Percentiles rank a stretch among this genome's conserved stretches.
Evolutionary conservation across 2,888 invertebrate species (phyloP).

Genomic region (Sipha maydis): DNA sequence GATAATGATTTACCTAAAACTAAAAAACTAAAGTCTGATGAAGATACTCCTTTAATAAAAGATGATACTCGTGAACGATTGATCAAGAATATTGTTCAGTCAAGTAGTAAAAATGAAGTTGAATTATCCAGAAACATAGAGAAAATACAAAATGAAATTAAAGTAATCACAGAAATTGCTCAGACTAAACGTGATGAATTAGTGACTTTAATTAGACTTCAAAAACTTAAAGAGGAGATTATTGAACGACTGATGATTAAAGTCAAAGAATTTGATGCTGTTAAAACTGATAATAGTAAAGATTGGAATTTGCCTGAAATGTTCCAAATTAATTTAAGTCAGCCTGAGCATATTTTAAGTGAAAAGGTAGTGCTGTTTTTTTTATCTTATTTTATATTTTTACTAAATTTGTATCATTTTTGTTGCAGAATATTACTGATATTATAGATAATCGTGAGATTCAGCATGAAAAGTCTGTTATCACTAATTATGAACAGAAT

Average conservation of each 20-base stretch:
- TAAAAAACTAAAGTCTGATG: conserved; percentile 55
- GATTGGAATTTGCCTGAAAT: conserved; percentile 61
- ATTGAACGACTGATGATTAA: conserved; percentile 68
- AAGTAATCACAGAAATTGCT: conserved; percentile 54
- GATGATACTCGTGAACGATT: conserved; percentile 64
- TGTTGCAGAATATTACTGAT: conserved; percentile 30
- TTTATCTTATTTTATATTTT: not conserved
- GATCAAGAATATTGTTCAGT: conserved; percentile 73
- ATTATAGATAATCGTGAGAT: conserved; percentile 47
- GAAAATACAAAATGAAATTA: conserved; percentile 69
- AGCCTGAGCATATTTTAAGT: conserved; percentile 48
- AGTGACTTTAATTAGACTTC: conserved; percentile 70
- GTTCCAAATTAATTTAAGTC: conserved; percentile 60
- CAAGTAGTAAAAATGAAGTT: conserved; percentile 73
- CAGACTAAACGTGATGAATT: conserved; percentile 57
- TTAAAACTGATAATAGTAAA: conserved; percentile 56
- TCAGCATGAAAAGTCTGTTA: conserved; percentile 24
- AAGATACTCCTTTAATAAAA: conserved; percentile 61
- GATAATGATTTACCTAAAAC: conserved; percentile 55
- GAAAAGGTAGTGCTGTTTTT: conserved; percentile 46
- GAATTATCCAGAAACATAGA: conserved; percentile 75
- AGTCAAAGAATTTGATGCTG: conserved; percentile 49
- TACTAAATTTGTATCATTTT: not conserved
- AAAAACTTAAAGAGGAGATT: conserved; percentile 86
- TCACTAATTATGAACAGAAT: conserved; percentile 26